A percentile compares a stretch with the other conserved stretches of the same genome.
These are phyloP conservation scores for Drosophila nasuta DNA, from an alignment of 1,140 invertebrate genomes.

Conservation along the genomic window DNA sequence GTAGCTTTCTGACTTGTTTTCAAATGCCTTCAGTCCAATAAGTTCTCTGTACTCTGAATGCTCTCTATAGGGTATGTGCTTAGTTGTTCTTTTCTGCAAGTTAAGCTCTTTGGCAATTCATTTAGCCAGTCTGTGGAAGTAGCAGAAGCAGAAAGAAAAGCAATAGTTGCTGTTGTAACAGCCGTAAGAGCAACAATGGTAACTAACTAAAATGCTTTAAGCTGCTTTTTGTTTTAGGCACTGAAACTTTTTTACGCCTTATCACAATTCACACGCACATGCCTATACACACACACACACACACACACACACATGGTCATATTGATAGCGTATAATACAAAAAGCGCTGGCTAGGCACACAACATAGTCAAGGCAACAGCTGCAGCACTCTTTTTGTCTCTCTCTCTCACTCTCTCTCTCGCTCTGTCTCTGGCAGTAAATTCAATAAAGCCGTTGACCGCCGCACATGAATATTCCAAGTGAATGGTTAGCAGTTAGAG, in stretches of 20 bases:
- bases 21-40: no score
- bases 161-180: not conserved
- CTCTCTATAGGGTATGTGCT: constrained; percentile 5
- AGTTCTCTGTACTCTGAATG: not conserved
- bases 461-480: constrained; percentile 52
- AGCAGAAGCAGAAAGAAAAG: constrained; percentile 6
- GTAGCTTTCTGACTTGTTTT: no score
- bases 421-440: constrained; percentile 41
- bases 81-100: not conserved
- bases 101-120: not conserved
- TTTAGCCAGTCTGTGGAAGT: constrained; percentile 9
- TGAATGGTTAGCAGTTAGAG: constrained; percentile 19
- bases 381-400: constrained; percentile 36
- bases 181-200: constrained; percentile 33
- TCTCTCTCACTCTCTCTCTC: not conserved
- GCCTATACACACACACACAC: constrained; percentile 1
- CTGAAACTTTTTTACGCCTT: constrained; percentile 44
- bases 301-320: constrained; percentile 17
- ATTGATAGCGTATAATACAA: constrained; percentile 27
- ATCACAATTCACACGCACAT: constrained; percentile 35
- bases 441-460: constrained; percentile 72
- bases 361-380: constrained; percentile 48
- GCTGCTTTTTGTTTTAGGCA: constrained; percentile 58
- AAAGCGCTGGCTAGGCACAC: constrained; percentile 3
- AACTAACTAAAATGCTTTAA: constrained; percentile 52